Conservation (phyloP, 2,888 invertebrate species). For the Dicyrtomina minuta region DNA sequence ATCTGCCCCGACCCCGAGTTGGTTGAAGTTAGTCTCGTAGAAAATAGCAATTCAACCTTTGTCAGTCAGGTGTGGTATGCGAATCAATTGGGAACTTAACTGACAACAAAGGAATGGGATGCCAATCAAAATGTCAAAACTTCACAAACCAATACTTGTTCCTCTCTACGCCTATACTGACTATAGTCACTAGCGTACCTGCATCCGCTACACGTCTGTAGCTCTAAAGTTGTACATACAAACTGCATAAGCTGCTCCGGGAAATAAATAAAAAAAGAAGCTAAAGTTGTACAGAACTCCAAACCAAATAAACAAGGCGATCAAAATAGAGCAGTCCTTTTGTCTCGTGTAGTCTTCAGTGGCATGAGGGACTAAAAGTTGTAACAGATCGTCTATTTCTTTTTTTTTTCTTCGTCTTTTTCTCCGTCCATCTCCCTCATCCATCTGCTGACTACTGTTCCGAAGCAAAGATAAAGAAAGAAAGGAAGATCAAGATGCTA, state of each 20-base stretch:
- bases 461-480: no score
- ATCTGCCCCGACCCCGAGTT: no score
- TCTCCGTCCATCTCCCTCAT: conserved; percentile 1
- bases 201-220: no score
- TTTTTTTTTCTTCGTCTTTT: not conserved
- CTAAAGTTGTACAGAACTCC: conserved; percentile 8
- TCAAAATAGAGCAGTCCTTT: conserved; percentile 37
- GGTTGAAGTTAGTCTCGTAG: conserved; percentile 7
- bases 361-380: not conserved
- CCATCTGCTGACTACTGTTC: conserved; percentile 19
- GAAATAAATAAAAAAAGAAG: conserved; percentile 1
- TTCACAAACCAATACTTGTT: conserved; percentile 22
- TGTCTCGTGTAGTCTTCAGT: not conserved
- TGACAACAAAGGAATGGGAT: conserved; percentile 50
- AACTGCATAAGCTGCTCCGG: conserved; percentile 11
- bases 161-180: no score
- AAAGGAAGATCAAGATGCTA: no score
- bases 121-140: conserved; percentile 53
- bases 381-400: not conserved
- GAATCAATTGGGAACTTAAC: conserved; percentile 42
- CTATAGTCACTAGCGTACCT: no score
- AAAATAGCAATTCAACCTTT: conserved; percentile 13
- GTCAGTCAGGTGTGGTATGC: conserved; percentile 37
- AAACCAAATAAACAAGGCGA: conserved; percentile 40
- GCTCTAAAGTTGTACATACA: conserved; percentile 25